Base-by-base conservation (phyloP, 2,888 invertebrate genomes). In the Leucoptera coffeella region DNA sequence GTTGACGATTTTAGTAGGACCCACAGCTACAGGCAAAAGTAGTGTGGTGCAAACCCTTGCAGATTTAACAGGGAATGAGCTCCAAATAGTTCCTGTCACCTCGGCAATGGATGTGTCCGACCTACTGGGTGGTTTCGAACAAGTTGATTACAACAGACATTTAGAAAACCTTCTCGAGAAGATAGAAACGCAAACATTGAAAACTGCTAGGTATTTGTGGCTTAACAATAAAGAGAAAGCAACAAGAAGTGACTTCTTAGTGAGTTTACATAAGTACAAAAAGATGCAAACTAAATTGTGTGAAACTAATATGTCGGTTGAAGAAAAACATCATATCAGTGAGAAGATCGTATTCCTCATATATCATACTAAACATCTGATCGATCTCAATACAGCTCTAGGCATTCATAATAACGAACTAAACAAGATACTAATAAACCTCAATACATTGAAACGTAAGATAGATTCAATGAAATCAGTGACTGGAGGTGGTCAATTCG, bases 111-210 rank as follows among this genome's bases (percentile, higher is more conserved):
- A 96, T 46, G 91, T 94, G 0, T 88, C 87, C 1, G 95, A 96
- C 50, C 79, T 96, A 27, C 73, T 96, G 2, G 99, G 99, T 26
- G 93, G 95, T 34, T 99, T 96, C 59, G 99, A 99, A 73, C 99
- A 99, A 82, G 73, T 76, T 2, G 84, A 85, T 46, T 79, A 80
- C 40, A 79, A 77, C 34, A 71, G 83, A 38, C 85, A 85, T 46
- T 64, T 89, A 23, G 87, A 87, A 40, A 80, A 79, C 37, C 50
- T 85, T 13, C 72, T 75, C 27, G 74, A 74, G 32, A 62, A 60
- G 43, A 64, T 77, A 12, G 76, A 80, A 47, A 54, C 52, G 11
- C 37, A 77, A 23, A 55, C 82, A 1, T 55, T 75, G 28, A 53
- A 60, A 29, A 54, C 59, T 8, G 55, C 78, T 10, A 71, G 74